Conservation (phyloP, 1,140 invertebrate species). For the Melitaea cinxia region DNA sequence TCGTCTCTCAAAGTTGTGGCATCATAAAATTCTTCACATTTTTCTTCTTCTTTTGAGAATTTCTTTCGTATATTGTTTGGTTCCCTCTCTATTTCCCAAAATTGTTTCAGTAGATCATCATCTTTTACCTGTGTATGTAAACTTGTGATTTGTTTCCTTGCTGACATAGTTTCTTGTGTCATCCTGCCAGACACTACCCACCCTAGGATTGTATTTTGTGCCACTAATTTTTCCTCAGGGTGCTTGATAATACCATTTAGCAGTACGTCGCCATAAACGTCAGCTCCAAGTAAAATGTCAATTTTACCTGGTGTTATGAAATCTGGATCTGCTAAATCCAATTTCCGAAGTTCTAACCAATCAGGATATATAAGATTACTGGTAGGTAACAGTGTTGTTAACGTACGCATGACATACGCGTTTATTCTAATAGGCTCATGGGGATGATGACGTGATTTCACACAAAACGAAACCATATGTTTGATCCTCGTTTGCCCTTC, state of each 20-base stretch:
- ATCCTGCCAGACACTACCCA: conserved; percentile 52
- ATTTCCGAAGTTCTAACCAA: not conserved
- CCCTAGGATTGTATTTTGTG: conserved; percentile 50
- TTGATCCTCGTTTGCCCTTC: no score
- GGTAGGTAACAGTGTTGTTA: not conserved
- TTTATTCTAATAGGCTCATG: not conserved
- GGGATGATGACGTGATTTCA: no score
- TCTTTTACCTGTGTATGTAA: conserved; percentile 38
- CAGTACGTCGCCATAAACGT: not conserved
- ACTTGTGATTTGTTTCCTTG: conserved; percentile 9
- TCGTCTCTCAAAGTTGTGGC: conserved; percentile 30
- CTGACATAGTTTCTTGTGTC: not conserved
- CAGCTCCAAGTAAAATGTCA: conserved; percentile 2
- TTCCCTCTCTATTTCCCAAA: conserved; percentile 49
- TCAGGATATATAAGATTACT: not conserved
- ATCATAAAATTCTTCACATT: conserved; percentile 44
- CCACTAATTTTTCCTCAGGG: conserved; percentile 29
- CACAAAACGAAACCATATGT: no score
- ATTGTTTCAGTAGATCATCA: conserved; percentile 42
- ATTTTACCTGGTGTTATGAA: not conserved
- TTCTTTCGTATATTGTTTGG: conserved; percentile 17
- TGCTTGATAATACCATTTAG: not conserved
- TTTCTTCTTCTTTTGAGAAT: conserved; percentile 40
- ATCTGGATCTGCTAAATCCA: not conserved
- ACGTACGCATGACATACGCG: not conserved